These are phyloP conservation scores for Crypturellus tataupa DNA, from an alignment of 2,797 vertebrate genomes.

Conservation along the genomic window DNA sequence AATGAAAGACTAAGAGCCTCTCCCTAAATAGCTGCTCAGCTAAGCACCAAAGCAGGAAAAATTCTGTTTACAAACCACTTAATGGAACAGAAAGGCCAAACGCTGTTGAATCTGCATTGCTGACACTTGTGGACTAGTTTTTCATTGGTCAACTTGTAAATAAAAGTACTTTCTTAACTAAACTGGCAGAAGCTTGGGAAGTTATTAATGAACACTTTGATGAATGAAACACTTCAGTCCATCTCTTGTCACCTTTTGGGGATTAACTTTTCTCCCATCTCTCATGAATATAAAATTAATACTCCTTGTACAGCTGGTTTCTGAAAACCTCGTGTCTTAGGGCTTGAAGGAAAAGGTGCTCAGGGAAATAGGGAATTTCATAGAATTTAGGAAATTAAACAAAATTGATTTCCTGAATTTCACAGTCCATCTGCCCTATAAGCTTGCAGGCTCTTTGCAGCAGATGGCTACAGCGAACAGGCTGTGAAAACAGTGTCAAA, in stretches of 20 bases:
- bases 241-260: background rate
- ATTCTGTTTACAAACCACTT: background rate
- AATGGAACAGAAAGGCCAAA: background rate
- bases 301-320: background rate
- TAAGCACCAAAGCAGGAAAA: background rate
- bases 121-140: background rate
- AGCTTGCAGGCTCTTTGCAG: slow-evolving; percentile 28
- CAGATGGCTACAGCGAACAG: slow-evolving; percentile 54
- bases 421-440: slow-evolving; percentile 24
- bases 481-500: slow-evolving; percentile 31
- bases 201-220: background rate
- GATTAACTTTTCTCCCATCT: background rate
- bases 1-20: slow-evolving; percentile 1
- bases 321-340: background rate
- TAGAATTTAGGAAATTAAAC: slow-evolving; percentile 21
- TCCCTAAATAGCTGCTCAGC: background rate
- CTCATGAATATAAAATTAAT: background rate
- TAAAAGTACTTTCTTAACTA: background rate
- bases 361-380: background rate
- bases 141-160: background rate
- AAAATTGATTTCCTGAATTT: slow-evolving; percentile 23
- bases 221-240: background rate
- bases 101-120: background rate
- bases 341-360: background rate
- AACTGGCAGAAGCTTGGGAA: background rate